These are phyloP conservation scores for Polypterus senegalus DNA, from an alignment of 2,113 vertebrate species.

Conservation along the genomic window DNA sequence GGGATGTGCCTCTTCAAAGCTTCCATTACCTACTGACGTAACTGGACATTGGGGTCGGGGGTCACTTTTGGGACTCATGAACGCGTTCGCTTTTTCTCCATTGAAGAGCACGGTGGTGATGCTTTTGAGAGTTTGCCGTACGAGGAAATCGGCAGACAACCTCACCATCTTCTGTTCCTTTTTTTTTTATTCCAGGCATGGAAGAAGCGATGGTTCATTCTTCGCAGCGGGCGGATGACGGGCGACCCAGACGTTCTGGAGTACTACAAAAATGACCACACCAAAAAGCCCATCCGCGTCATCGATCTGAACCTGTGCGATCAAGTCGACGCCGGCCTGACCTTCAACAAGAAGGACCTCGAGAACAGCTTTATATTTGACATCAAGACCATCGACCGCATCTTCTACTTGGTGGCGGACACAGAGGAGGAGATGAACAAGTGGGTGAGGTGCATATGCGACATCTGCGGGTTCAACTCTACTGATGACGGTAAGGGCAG, in stretches of 20 bases:
- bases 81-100: too few species aligned
- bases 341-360: conserved; percentile 94
- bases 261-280: conserved; percentile 98
- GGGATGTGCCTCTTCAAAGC: too few species aligned
- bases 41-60: too few species aligned
- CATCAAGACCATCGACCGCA: conserved; percentile 92
- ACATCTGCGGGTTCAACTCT: conserved; percentile 97
- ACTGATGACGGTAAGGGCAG: conserved; percentile 81
- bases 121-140: too few species aligned
- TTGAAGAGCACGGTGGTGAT: too few species aligned
- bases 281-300: conserved; percentile 95
- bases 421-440: conserved; percentile 98
- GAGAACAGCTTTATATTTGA: conserved; percentile 98
- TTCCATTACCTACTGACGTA: too few species aligned
- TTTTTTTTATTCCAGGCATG: conserved; percentile 66
- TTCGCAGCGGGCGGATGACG: conserved; percentile 87
- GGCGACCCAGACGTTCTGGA: conserved; percentile 95
- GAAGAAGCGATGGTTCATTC: conserved; percentile 97
- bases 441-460: conserved; percentile 96
- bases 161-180: conserved; percentile 13
- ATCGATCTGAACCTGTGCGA: conserved; percentile 98
- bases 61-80: too few species aligned
- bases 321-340: conserved; percentile 95
- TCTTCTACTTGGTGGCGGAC: conserved; percentile 96
- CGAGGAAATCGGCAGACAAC: too few species aligned